Evolutionary conservation across 2,888 invertebrate genomes (phyloP).

Genomic region (Cryptus viduatorius): DNA sequence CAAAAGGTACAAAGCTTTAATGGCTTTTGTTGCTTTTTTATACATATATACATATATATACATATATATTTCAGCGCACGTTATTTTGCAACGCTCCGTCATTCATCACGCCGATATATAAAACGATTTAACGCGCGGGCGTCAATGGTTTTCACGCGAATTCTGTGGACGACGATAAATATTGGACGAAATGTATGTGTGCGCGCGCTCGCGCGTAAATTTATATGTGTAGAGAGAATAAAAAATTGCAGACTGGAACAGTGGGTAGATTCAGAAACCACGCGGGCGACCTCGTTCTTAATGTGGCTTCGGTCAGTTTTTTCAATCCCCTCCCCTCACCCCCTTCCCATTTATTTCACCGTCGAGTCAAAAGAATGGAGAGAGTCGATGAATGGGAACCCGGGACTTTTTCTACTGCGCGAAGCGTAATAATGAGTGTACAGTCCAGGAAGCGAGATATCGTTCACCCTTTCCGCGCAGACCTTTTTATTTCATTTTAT

Average conservation of each 20-base stretch:
- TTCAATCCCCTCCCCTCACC: background rate
- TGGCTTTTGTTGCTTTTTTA: background rate
- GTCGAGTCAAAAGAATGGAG: constrained; percentile 41
- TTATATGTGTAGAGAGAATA: background rate
- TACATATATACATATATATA: too few relatives aligned
- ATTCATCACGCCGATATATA: background rate
- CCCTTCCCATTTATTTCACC: constrained; percentile 20
- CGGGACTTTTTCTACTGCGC: constrained; percentile 31
- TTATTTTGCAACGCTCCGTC: background rate
- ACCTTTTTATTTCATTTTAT: constrained; percentile 3
- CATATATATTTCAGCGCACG: background rate
- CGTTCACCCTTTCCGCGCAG: constrained; percentile 8
- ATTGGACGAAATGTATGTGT: constrained; percentile 25
- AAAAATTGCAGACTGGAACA: constrained; percentile 11
- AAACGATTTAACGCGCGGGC: background rate
- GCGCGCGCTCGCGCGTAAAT: background rate
- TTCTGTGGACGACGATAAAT: constrained; percentile 33
- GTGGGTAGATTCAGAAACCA: constrained; percentile 20
- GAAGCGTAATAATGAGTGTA: constrained; percentile 43
- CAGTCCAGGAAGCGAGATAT: constrained; percentile 32
- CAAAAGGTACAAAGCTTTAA: background rate
- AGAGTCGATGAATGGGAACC: constrained; percentile 46
- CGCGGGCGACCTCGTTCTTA: constrained; percentile 46
- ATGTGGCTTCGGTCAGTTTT: constrained; percentile 44
- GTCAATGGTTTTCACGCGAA: background rate